Percentiles rank a stretch among this genome's conserved stretches.
Conservation (phyloP, 2,888 invertebrate genomes). For the Portevinia maculata region DNA sequence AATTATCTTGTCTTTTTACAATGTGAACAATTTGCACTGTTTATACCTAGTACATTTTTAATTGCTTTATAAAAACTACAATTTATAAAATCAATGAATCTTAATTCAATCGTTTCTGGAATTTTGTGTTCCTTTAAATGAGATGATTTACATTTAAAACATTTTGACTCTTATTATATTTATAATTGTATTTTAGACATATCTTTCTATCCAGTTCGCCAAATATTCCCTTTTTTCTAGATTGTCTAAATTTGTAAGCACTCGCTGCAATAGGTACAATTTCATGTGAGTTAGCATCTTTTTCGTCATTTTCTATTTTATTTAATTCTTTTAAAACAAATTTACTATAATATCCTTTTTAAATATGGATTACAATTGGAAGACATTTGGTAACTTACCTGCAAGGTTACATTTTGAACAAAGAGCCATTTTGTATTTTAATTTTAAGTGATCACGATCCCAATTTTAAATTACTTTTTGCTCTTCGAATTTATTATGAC, state of each 20-base stretch:
- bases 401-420: slow-evolving; percentile 13
- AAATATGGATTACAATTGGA: slow-evolving; percentile 4
- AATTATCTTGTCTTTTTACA: slow-evolving; percentile 12
- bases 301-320: background rate
- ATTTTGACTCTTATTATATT: slow-evolving; percentile 9
- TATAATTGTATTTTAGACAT: slow-evolving; percentile 7
- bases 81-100: slow-evolving; percentile 35
- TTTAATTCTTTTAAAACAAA: background rate
- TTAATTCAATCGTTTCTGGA: slow-evolving; percentile 10
- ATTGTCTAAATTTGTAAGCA: too few relatives aligned
- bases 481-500: slow-evolving; percentile 1
- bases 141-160: slow-evolving; percentile 15
- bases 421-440: background rate
- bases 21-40: slow-evolving; percentile 5
- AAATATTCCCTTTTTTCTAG: too few relatives aligned
- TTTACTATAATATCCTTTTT: slow-evolving; percentile 19
- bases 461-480: slow-evolving; percentile 12
- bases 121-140: slow-evolving; percentile 4
- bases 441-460: slow-evolving; percentile 15
- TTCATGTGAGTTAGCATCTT: background rate
- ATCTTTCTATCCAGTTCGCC: slow-evolving; percentile 8
- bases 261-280: too few relatives aligned
- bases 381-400: slow-evolving; percentile 1
- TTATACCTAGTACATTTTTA: slow-evolving; percentile 20
- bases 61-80: slow-evolving; percentile 19